phyloP scores from a whole-genome alignment of 2,888 invertebrate genomes.

The Trachelus troglodyta region DNA sequence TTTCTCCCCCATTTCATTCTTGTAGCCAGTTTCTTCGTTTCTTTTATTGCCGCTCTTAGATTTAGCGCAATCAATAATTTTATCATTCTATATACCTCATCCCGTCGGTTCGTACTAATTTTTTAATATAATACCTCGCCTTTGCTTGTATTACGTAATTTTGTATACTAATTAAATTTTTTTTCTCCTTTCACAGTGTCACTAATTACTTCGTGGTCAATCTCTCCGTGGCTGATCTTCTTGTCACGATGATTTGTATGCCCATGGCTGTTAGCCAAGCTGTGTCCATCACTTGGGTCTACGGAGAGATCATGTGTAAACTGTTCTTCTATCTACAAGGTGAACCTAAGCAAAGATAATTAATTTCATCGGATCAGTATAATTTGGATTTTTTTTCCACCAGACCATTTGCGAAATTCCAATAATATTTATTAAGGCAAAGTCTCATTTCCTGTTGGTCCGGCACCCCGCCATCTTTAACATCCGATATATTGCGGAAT shows the following conservation, averaged over 20 bases:
- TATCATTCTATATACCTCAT: too few relatives aligned
- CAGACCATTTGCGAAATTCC: too few relatives aligned
- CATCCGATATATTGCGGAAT: too few relatives aligned
- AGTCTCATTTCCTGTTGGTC: too few relatives aligned
- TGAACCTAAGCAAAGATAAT: slow-evolving; percentile 55
- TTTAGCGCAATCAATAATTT: background rate
- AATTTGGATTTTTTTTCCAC: too few relatives aligned
- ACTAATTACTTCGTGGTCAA: slow-evolving; percentile 83
- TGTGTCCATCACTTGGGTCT: slow-evolving; percentile 77
- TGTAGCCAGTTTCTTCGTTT: background rate
- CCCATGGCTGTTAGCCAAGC: slow-evolving; percentile 79
- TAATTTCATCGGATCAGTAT: background rate
- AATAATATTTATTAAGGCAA: too few relatives aligned
- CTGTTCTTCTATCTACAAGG: slow-evolving; percentile 80
- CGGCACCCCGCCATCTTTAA: too few relatives aligned
- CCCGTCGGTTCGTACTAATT: background rate
- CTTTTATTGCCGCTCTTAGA: background rate
- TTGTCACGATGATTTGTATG: slow-evolving; percentile 81
- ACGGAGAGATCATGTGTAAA: slow-evolving; percentile 81
- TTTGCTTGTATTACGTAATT: background rate
- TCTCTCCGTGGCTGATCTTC: slow-evolving; percentile 77
- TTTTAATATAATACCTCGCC: background rate
- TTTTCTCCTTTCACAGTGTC: slow-evolving; percentile 70
- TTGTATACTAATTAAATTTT: background rate
- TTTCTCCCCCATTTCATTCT: background rate